phyloP scores from a whole-genome alignment of 2,888 invertebrate species.

The Drosophila ochracea region DNA sequence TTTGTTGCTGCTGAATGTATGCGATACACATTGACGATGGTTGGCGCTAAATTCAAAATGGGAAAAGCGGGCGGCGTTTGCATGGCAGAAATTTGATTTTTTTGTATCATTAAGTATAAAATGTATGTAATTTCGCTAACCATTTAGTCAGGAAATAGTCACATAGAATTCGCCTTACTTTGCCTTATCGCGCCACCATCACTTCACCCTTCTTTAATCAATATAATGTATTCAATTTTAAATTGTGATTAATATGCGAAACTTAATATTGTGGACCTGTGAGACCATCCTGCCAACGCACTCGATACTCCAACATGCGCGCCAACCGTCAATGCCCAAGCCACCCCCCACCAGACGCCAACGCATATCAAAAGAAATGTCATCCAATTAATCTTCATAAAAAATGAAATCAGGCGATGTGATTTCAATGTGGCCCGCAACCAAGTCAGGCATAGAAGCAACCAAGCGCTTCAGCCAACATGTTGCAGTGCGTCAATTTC shows the following conservation, averaged over 20 bases:
- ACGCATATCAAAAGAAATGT: conserved; percentile 63
- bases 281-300: conserved; percentile 42
- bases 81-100: neutral
- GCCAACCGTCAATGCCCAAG: conserved; percentile 6
- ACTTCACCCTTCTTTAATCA: conserved; percentile 51
- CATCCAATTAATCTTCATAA: conserved; percentile 79
- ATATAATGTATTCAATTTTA: conserved; percentile 69
- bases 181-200: neutral
- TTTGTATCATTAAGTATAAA: neutral
- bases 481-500: conserved; percentile 62
- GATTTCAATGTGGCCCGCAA: conserved; percentile 55
- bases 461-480: conserved; percentile 52
- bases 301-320: conserved; percentile 42
- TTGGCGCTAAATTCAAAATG: conserved; percentile 23
- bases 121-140: neutral
- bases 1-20: neutral
- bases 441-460: conserved; percentile 49
- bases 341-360: neutral
- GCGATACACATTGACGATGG: conserved; percentile 2
- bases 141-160: neutral
- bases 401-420: conserved; percentile 72
- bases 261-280: conserved; percentile 62
- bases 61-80: neutral
- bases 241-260: conserved; percentile 75
- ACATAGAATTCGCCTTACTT: conserved; percentile 4